A percentile compares a stretch with the other conserved stretches of the same genome.
Conservation (phyloP, 2,797 vertebrate genomes). For the Enteromius treurensis region DNA sequence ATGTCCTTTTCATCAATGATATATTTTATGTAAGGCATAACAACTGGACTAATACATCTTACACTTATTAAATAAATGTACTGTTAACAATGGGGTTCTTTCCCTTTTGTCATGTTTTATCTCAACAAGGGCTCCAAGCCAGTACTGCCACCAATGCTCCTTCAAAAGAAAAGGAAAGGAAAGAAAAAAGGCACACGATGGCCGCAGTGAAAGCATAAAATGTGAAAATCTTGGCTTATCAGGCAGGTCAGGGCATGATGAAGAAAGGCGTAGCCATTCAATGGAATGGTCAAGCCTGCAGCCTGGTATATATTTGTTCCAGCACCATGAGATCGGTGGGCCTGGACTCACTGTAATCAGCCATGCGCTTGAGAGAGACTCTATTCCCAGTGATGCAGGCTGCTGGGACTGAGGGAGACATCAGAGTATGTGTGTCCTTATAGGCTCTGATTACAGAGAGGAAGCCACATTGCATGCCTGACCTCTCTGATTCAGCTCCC, state of each 20-base stretch:
- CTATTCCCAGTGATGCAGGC: conserved; percentile 61
- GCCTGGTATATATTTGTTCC: conserved; percentile 48
- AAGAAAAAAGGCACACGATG: not conserved
- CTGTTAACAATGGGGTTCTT: not conserved
- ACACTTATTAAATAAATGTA: not conserved
- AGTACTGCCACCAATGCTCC: conserved; percentile 27
- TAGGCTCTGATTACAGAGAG: conserved; percentile 68
- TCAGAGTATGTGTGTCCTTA: conserved; percentile 52
- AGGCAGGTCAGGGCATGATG: conserved; percentile 49
- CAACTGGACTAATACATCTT: not conserved
- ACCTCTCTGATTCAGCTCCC: conserved; percentile 69
- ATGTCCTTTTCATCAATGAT: not conserved
- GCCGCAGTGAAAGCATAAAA: conserved; percentile 47
- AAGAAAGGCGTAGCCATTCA: conserved; percentile 41
- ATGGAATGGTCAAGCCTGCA: conserved; percentile 54
- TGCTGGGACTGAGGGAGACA: conserved; percentile 63
- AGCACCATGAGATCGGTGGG: conserved; percentile 49
- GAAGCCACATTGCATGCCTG: conserved; percentile 66
- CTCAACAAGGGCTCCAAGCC: conserved; percentile 1
- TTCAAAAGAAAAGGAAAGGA: conserved; percentile 23
- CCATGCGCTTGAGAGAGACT: conserved; percentile 53
- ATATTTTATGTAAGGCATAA: not conserved
- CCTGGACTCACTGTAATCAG: conserved; percentile 51
- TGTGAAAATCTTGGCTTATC: conserved; percentile 61
- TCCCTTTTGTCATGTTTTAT: not conserved